Percentiles rank a stretch among this genome's conserved stretches.
These are phyloP conservation scores for Mactra quadrangularis DNA, from an alignment of 1,140 invertebrate genomes.

Conservation along the genomic window DNA sequence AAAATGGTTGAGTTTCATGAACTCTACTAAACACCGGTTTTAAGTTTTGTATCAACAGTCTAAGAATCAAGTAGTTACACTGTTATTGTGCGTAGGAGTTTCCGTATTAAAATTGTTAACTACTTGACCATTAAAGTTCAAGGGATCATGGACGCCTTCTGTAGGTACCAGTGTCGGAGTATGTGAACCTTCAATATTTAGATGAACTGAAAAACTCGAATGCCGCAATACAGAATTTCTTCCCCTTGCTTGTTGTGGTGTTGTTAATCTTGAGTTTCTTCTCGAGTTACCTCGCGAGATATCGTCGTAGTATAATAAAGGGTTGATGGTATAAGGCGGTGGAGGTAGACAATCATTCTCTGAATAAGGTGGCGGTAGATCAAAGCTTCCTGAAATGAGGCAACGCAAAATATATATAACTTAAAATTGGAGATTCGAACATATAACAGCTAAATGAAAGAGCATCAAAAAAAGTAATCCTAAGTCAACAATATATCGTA, in stretches of 20 bases:
- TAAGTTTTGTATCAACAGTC: too few relatives aligned
- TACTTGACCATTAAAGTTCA: too few relatives aligned
- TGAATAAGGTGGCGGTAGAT: slow-evolving; percentile 1
- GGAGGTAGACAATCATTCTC: not conserved
- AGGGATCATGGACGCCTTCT: too few relatives aligned
- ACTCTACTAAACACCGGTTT: too few relatives aligned
- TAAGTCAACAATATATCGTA: not conserved
- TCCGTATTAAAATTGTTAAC: too few relatives aligned
- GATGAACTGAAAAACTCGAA: not conserved
- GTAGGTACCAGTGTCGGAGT: not conserved
- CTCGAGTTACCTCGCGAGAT: not conserved
- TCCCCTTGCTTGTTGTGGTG: not conserved
- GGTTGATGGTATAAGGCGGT: slow-evolving; percentile 1
- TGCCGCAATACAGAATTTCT: not conserved
- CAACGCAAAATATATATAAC: not conserved
- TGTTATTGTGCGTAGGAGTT: too few relatives aligned
- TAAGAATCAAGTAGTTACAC: too few relatives aligned
- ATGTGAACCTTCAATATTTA: not conserved
- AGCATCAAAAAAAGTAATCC: not conserved
- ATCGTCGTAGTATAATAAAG: not conserved
- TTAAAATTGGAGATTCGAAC: not conserved
- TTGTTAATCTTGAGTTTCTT: not conserved
- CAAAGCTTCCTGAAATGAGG: not conserved
- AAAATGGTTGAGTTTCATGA: too few relatives aligned
- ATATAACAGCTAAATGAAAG: not conserved